Percentiles rank a stretch among this genome's conserved stretches.
These are phyloP conservation scores for Himantopus leucocephalus DNA, from an alignment of 2,113 vertebrate species.

Conservation along the genomic window DNA sequence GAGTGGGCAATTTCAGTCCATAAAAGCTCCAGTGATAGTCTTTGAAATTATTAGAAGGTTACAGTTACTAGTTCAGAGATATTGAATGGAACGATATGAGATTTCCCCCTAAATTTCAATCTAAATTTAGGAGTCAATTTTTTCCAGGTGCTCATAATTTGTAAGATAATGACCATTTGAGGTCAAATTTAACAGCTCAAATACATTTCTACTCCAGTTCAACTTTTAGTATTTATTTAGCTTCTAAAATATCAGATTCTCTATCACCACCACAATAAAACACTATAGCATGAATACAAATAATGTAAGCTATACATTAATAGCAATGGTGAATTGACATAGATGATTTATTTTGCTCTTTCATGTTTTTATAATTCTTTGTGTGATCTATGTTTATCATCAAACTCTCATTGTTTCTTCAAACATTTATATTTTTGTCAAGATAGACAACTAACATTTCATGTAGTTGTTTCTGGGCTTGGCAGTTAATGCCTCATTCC, in stretches of 20 bases:
- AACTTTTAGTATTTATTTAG: not conserved
- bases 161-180: not conserved
- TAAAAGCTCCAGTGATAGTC: not conserved
- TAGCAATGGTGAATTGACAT: not conserved
- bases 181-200: not conserved
- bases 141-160: not conserved
- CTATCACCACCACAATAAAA: constrained; percentile 1
- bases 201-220: not conserved
- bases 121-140: not conserved
- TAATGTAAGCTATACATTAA: not conserved
- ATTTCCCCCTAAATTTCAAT: not conserved
- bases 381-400: constrained; percentile 4
- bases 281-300: not conserved
- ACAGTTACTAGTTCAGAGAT: not conserved
- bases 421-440: constrained; percentile 53
- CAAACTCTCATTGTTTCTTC: constrained; percentile 50
- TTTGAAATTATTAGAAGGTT: not conserved
- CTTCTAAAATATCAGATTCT: not conserved
- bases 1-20: not conserved
- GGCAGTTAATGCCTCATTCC: not conserved
- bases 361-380: constrained; percentile 26
- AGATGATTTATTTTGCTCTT: not conserved
- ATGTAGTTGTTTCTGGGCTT: constrained; percentile 47
- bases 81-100: not conserved
- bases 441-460: constrained; percentile 44